phyloP scores from a whole-genome alignment of 2,797 vertebrate genomes.

The Fringilla coelebs region DNA sequence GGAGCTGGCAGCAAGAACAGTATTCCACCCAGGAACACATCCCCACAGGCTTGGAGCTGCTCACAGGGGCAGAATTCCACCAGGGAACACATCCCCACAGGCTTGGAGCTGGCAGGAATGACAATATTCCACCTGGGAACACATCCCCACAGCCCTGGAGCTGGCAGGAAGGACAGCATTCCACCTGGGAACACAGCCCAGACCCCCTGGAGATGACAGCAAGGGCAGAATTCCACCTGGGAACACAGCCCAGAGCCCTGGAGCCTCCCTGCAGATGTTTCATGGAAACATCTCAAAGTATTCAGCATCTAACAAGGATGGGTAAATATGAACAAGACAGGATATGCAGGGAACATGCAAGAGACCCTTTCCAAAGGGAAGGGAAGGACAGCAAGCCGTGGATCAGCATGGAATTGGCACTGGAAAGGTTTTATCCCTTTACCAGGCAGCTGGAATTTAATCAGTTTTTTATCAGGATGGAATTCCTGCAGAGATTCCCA shows the following conservation, averaged over 20 bases:
- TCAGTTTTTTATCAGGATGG: background rate
- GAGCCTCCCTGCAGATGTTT: background rate
- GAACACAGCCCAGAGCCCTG: too few species aligned
- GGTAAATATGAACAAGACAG: background rate
- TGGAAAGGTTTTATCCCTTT: background rate
- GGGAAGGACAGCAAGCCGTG: background rate
- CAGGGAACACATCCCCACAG: background rate
- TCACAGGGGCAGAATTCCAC: fast-evolving
- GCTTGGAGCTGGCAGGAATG: background rate
- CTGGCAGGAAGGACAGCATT: fast-evolving
- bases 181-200: background rate
- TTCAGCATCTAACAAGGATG: background rate
- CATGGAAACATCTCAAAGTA: background rate
- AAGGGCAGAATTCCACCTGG: background rate
- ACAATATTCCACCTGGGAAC: background rate
- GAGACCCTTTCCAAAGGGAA: background rate
- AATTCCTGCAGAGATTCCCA: background rate
- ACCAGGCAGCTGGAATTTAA: background rate
- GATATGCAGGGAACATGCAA: background rate
- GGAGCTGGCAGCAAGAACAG: too few species aligned
- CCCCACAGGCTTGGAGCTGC: background rate
- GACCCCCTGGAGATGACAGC: fast-evolving
- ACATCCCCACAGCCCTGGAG: fast-evolving
- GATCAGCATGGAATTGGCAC: background rate
- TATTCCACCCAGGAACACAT: too few species aligned